Base-by-base conservation (phyloP, 2,888 invertebrate genomes). In the Anorthoa munda region DNA sequence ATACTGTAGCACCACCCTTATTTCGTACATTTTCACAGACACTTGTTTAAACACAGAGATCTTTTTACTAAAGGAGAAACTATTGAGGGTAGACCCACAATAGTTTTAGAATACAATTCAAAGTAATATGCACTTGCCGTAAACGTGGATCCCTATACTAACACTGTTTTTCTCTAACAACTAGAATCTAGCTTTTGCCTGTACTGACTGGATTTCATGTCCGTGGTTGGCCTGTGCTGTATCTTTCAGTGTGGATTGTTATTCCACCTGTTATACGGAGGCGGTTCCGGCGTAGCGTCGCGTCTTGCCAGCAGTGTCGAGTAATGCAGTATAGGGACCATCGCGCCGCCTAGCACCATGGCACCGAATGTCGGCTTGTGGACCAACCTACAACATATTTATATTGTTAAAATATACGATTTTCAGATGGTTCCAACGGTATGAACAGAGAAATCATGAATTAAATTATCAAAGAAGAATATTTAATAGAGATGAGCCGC, bases 331-430 rank as follows among this genome's bases (percentile, higher is more conserved):
- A 95, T 70, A 0, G 96, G 96, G 0, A 93, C 81, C 48, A 91
- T 63, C 2, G 94, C 93, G 1, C 90, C 91, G 12, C 92, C 91
- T 0, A 95, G 75, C 18, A 95, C 90, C 75, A 95, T 77, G 2
- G 89, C 91, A 0, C 95, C 96, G 66, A 92, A 94, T 2, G 91
- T 82, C 11, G 96, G 95, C 81, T 94, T 95, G 87, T 95, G 92
- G 4, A 95, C 86, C 59, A 96, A 85, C 96, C 96, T 95, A 21
- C 11, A 48, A 48, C 12, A n/a, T 26, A 21, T 21, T 21, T 4
- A 18, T 9, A 50, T 15, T 4, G 7, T 50, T 17, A 51, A 4
- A 51, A 26, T 58, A n/a, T 0, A 31, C 18, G 5, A 18, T 18
- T 63, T 48, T 4, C n/a, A 31, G n/a, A 67, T 31, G 55, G n/a